A percentile compares a stretch with the other conserved stretches of the same genome.
Evolutionary conservation across 2,113 vertebrate genomes (phyloP).

Genomic region (human (Homo sapiens)): GRCh38 chr18:33589001-33589500

Average conservation of each 20-base stretch:
- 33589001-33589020: not conserved
- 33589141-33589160: slow-evolving; percentile 31
- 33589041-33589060: slow-evolving; percentile 3
- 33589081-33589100: not conserved
- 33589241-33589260: slow-evolving; percentile 4
- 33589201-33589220: slow-evolving; percentile 7
- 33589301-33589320: not conserved
- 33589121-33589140: slow-evolving; percentile 14
- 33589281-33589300: not conserved
- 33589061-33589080: not conserved
- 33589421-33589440: not conserved
- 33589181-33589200: slow-evolving; percentile 35
- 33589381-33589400: not conserved
- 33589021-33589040: not conserved
- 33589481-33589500: not conserved
- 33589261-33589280: not conserved
- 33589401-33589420: not conserved
- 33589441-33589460: not conserved
- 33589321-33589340: not conserved
- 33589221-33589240: not conserved
- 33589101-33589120: not conserved
- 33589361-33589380: not conserved
- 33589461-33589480: not conserved
- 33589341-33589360: not conserved
- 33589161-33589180: slow-evolving; percentile 21